Evolutionary conservation across 2,113 vertebrate species (phyloP).

Genomic region (Mola mola): DNA sequence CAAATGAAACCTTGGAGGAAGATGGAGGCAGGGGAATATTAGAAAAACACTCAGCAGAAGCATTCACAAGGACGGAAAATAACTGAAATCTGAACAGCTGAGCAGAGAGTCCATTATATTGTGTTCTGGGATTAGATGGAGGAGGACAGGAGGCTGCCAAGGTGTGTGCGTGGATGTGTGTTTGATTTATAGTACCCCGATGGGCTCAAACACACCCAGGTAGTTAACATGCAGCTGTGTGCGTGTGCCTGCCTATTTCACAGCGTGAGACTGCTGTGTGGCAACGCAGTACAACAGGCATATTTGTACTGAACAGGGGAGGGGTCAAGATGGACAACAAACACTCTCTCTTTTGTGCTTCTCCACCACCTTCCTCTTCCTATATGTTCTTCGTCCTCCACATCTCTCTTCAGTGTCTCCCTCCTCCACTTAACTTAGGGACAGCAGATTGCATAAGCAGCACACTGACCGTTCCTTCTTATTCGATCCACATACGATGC

Average conservation of each 20-base stretch:
- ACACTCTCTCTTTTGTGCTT: constrained; percentile 10
- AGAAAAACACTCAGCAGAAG: constrained; percentile 15
- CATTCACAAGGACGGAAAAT: constrained; percentile 1
- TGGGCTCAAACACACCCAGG: constrained; percentile 7
- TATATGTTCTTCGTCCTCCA: constrained; percentile 22
- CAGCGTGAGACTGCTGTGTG: constrained; percentile 10
- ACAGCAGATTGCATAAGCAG: constrained; percentile 32
- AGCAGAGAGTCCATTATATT: constrained; percentile 26
- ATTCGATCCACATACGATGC: constrained; percentile 14
- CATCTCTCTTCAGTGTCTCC: not conserved
- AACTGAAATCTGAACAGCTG: constrained; percentile 6
- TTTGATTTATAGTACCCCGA: constrained; percentile 5
- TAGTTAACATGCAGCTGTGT: constrained; percentile 9
- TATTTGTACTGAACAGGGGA: not conserved
- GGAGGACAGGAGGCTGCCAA: constrained; percentile 11
- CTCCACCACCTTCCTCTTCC: constrained; percentile 9
- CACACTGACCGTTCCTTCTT: constrained; percentile 25
- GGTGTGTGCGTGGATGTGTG: not conserved
- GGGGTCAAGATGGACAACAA: constrained; percentile 6
- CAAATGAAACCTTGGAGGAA: constrained; percentile 44
- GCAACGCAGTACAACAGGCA: constrained; percentile 16
- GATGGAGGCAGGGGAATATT: constrained; percentile 24
- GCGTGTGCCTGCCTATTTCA: not conserved
- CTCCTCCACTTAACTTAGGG: constrained; percentile 10
- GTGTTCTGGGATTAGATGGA: constrained; percentile 7